phyloP scores from a whole-genome alignment of 1,140 invertebrate species.

The Trichoplusia ni region DNA sequence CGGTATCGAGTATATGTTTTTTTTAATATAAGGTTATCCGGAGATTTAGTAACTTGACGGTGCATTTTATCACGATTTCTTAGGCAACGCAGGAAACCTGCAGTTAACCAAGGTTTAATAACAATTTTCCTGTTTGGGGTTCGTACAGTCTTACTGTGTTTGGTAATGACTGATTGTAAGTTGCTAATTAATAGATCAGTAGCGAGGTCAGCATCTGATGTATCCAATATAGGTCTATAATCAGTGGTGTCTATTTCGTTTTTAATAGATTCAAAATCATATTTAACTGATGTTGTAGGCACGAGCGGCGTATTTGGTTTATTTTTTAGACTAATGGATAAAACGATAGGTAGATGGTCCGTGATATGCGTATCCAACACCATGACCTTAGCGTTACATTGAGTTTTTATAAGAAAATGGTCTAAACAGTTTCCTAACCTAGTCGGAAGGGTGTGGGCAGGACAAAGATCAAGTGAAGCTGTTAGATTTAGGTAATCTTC shows the following conservation, averaged over 20 bases:
- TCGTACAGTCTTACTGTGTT: too few relatives aligned
- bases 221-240: background rate
- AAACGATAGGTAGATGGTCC: background rate
- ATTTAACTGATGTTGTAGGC: background rate
- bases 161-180: too few relatives aligned
- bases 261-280: background rate
- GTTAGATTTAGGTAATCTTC: background rate
- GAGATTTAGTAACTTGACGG: too few relatives aligned
- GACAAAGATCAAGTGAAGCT: background rate
- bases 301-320: background rate
- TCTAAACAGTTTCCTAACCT: background rate
- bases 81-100: too few relatives aligned
- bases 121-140: too few relatives aligned
- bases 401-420: background rate
- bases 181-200: too few relatives aligned
- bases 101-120: too few relatives aligned
- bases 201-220: background rate
- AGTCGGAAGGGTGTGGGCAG: background rate
- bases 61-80: too few relatives aligned
- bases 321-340: background rate
- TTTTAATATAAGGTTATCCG: too few relatives aligned
- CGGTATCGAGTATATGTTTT: too few relatives aligned
- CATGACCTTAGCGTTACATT: background rate
- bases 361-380: background rate
- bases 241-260: background rate